A percentile compares a stretch with the other conserved stretches of the same genome.
Evolutionary conservation across 2,888 invertebrate genomes (phyloP).

Genomic region (Lithophane leautieri): DNA sequence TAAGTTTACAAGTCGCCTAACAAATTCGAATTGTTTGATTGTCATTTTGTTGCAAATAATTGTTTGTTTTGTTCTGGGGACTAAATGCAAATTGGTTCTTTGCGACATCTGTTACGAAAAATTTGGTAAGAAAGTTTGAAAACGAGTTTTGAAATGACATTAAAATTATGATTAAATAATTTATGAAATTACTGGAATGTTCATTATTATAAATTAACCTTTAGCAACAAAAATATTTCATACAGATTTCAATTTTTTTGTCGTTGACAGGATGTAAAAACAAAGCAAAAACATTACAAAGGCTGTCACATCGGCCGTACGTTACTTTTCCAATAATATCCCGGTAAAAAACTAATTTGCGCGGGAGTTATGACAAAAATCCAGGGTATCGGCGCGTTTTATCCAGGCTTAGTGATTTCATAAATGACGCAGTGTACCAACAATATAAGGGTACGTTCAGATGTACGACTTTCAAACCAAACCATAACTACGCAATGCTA

Average conservation of each 20-base stretch:
- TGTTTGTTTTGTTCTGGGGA: slow-evolving; percentile 56
- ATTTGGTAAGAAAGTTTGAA: slow-evolving; percentile 17
- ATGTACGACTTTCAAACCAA: background rate
- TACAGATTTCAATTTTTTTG: background rate
- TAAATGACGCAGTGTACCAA: slow-evolving; percentile 54
- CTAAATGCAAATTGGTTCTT: slow-evolving; percentile 58
- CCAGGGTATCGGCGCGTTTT: slow-evolving; percentile 53
- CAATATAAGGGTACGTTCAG: slow-evolving; percentile 33
- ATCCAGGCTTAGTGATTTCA: slow-evolving; percentile 61
- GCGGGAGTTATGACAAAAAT: slow-evolving; percentile 64
- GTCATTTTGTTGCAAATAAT: slow-evolving; percentile 66
- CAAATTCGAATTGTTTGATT: slow-evolving; percentile 71
- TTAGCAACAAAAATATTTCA: background rate
- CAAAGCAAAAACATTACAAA: slow-evolving; percentile 32
- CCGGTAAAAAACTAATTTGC: slow-evolving; percentile 62
- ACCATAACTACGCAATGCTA: background rate
- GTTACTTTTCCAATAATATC: slow-evolving; percentile 39
- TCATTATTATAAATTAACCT: background rate
- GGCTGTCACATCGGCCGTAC: slow-evolving; percentile 17
- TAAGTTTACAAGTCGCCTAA: slow-evolving; percentile 69
- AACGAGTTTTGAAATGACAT: slow-evolving; percentile 33
- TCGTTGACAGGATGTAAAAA: background rate
- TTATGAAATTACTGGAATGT: slow-evolving; percentile 11
- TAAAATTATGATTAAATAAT: slow-evolving; percentile 27
- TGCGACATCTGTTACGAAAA: slow-evolving; percentile 49